Percentiles rank a stretch among this genome's conserved stretches.
These are phyloP conservation scores for Anneissia japonica DNA, from an alignment of 35 echinoderm and acorn worm genomes.

Conservation along the genomic window DNA sequence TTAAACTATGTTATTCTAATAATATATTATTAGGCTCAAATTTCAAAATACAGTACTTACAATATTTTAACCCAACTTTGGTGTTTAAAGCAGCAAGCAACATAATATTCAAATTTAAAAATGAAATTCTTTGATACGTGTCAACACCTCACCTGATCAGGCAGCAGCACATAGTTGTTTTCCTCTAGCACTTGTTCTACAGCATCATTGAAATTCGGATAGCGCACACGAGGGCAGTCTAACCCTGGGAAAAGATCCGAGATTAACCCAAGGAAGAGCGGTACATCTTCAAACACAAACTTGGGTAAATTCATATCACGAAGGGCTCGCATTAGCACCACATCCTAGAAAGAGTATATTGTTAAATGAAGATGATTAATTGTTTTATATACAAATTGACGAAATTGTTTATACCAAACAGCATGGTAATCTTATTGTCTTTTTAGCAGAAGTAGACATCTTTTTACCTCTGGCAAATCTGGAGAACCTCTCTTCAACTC, in stretches of 20 bases:
- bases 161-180: slow-evolving; percentile 74
- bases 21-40: too few relatives aligned
- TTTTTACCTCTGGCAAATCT: slow-evolving; percentile 80
- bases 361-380: neutral
- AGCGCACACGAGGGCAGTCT: slow-evolving; percentile 89
- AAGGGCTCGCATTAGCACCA: slow-evolving; percentile 97
- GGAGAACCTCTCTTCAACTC: slow-evolving; percentile 98
- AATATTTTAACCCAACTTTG: too few relatives aligned
- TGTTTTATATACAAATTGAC: neutral
- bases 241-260: slow-evolving; percentile 92
- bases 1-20: too few relatives aligned
- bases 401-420: neutral
- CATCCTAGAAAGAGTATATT: slow-evolving; percentile 53
- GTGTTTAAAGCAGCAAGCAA: too few relatives aligned
- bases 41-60: too few relatives aligned
- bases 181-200: slow-evolving; percentile 80
- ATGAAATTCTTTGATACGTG: too few relatives aligned
- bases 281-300: slow-evolving; percentile 99
- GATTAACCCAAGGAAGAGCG: slow-evolving; percentile 83
- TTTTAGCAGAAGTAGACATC: neutral
- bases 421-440: neutral
- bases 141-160: slow-evolving; percentile 51
- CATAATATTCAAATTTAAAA: too few relatives aligned
- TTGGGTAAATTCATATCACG: slow-evolving; percentile 99
- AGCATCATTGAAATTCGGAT: slow-evolving; percentile 98